phyloP scores from a whole-genome alignment of 2,113 vertebrate genomes.

The Pomatorhinus ruficollis region DNA sequence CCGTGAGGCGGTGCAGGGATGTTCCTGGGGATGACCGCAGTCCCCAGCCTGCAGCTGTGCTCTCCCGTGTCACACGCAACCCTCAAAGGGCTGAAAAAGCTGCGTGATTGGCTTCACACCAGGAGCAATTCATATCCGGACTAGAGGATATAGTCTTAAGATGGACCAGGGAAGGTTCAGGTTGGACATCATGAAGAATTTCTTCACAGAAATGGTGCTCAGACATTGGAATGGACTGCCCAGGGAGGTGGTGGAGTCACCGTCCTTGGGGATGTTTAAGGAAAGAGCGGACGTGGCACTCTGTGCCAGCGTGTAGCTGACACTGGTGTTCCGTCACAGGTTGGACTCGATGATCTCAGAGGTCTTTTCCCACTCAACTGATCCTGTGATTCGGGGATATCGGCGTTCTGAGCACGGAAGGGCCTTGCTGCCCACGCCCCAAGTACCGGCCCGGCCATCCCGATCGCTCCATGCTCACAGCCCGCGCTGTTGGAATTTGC shows the following conservation, averaged over 20 bases:
- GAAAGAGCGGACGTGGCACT: background rate
- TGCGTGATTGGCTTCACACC: no score
- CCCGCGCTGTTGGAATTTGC: background rate
- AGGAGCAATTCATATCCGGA: accelerated
- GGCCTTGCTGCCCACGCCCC: background rate
- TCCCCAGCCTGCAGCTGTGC: accelerated
- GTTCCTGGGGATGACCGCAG: accelerated
- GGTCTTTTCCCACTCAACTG: background rate
- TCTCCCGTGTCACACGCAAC: accelerated
- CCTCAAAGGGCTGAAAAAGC: no score
- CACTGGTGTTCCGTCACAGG: no score
- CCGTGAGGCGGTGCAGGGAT: accelerated
- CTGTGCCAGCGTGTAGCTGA: background rate
- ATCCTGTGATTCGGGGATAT: background rate
- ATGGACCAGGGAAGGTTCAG: background rate
- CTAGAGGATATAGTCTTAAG: background rate
- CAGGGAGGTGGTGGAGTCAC: background rate
- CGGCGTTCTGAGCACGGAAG: background rate
- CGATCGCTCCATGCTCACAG: accelerated
- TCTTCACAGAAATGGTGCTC: background rate
- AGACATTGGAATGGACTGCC: background rate
- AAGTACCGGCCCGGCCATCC: accelerated
- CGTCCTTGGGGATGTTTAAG: background rate
- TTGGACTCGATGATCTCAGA: background rate
- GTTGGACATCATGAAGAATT: background rate